A percentile compares a stretch with the other conserved stretches of the same genome.
These are phyloP conservation scores for Tetrapedia diversipes DNA, from an alignment of 2,888 invertebrate species.

Conservation along the genomic window DNA sequence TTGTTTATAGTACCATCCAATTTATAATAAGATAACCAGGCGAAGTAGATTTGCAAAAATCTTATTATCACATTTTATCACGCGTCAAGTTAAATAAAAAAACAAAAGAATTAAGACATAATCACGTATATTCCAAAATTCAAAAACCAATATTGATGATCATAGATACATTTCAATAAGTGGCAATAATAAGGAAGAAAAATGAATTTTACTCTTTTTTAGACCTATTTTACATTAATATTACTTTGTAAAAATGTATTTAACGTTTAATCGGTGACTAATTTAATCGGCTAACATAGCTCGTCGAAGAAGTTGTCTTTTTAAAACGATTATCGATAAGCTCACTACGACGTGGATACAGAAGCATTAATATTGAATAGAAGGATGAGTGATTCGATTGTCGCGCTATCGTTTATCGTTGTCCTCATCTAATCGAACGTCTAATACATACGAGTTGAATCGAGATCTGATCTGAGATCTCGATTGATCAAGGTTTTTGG, in stretches of 20 bases:
- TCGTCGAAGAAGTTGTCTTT: too few relatives aligned
- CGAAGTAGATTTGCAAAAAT: neutral
- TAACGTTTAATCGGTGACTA: neutral
- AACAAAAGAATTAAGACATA: neutral
- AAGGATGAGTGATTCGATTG: neutral
- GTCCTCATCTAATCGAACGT: neutral
- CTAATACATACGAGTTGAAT: conserved; percentile 6
- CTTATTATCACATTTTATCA: neutral
- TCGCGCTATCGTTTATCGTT: neutral
- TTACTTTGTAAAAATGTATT: neutral
- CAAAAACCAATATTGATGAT: conserved; percentile 1
- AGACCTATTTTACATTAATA: neutral
- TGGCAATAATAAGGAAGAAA: neutral
- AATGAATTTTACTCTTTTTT: neutral
- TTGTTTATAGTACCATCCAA: neutral
- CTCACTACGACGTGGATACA: neutral
- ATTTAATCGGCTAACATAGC: too few relatives aligned
- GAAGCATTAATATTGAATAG: neutral
- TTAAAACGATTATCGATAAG: conserved; percentile 14
- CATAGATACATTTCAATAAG: neutral
- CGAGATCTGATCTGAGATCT: conserved; percentile 30
- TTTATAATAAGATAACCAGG: too few relatives aligned
- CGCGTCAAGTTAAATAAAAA: neutral
- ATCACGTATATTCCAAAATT: conserved; percentile 13
- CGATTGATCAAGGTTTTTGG: conserved; percentile 60